Percentiles rank a stretch among this genome's conserved stretches.
phyloP scores from a whole-genome alignment of 2,888 invertebrate genomes.

The Thymelicus acteon region DNA sequence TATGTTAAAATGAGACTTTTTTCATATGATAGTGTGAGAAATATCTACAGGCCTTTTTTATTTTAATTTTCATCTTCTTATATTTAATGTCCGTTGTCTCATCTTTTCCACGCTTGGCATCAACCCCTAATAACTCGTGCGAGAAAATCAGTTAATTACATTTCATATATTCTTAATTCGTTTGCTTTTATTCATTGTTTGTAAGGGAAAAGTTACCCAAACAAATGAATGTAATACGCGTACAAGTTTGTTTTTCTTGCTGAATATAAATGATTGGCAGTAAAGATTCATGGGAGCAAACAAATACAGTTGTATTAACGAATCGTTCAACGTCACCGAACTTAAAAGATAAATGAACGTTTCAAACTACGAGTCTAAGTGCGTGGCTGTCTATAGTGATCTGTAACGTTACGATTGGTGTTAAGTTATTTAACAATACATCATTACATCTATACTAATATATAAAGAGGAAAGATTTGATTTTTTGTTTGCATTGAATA shows the following conservation, averaged over 20 bases:
- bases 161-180: too few species aligned
- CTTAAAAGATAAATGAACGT: conserved; percentile 34
- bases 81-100: conserved; percentile 11
- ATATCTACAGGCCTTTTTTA: too few species aligned
- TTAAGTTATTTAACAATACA: not conserved
- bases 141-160: too few species aligned
- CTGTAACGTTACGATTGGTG: not conserved
- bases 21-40: too few species aligned
- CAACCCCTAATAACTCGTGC: conserved; percentile 4
- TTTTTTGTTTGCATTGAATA: too few species aligned
- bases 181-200: not conserved
- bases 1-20: too few species aligned
- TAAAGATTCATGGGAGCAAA: conserved; percentile 31
- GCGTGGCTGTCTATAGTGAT: conserved; percentile 18
- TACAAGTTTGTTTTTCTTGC: conserved; percentile 23
- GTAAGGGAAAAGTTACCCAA: conserved; percentile 3
- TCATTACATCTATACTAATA: too few species aligned
- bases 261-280: conserved; percentile 33
- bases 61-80: not conserved
- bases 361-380: conserved; percentile 23
- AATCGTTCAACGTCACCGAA: conserved; percentile 32
- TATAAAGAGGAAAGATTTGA: too few species aligned
- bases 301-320: conserved; percentile 35
- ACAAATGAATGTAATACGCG: conserved; percentile 1
- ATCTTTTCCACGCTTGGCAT: not conserved